phyloP scores from a whole-genome alignment of 2,797 vertebrate species.

The Etheostoma perlongum region DNA sequence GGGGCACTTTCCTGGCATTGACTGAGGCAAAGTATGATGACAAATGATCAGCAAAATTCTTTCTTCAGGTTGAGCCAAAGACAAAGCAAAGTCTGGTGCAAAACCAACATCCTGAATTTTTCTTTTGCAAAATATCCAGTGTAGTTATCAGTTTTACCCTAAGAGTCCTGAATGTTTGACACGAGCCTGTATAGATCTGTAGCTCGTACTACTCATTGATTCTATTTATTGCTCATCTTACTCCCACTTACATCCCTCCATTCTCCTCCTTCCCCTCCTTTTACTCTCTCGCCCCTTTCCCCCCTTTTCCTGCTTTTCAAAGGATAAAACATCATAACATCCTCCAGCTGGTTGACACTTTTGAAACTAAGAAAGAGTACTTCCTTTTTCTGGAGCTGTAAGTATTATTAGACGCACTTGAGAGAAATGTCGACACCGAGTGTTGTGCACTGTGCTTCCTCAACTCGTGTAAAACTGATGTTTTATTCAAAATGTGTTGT shows the following conservation, averaged over 20 bases:
- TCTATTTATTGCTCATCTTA: constrained; percentile 25
- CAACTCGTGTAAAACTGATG: neutral
- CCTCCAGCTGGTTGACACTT: constrained; percentile 95
- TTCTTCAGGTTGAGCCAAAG: constrained; percentile 14
- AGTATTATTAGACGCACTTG: constrained; percentile 76
- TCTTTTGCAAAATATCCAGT: neutral
- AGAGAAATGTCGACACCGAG: constrained; percentile 12
- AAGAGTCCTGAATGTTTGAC: neutral
- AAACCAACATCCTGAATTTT: constrained; percentile 8
- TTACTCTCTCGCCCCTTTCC: constrained; percentile 5
- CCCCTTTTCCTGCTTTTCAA: constrained; percentile 44
- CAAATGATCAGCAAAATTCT: constrained; percentile 23
- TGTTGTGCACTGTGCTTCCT: constrained; percentile 1
- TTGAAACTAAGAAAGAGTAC: constrained; percentile 98
- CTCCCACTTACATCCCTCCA: constrained; percentile 3
- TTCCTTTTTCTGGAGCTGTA: constrained; percentile 98
- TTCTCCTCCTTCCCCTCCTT: neutral
- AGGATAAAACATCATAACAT: constrained; percentile 99
- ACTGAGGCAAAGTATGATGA: constrained; percentile 5
- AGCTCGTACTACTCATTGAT: constrained; percentile 5
- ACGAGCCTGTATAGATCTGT: neutral
- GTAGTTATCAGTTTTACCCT: neutral
- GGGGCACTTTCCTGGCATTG: neutral
- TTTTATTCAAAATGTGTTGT: constrained; percentile 27
- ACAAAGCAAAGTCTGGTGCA: neutral